Base-by-base conservation (phyloP, 1,140 invertebrate species). In the Drosophila baimaii region DNA sequence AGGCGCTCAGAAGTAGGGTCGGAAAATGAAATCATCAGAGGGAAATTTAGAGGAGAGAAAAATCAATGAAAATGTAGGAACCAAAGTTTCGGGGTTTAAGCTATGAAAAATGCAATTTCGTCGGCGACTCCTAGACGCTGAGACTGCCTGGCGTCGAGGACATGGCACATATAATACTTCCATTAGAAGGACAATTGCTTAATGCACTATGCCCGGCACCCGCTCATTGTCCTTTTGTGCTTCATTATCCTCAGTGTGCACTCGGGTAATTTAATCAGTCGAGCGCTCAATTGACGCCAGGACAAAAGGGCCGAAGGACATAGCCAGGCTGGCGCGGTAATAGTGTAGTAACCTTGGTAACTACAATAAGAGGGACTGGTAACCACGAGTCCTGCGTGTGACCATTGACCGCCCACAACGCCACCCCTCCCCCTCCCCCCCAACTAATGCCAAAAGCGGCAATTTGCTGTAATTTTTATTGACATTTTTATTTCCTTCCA, bases 201-300 rank as follows among this genome's bases (percentile, higher is more conserved):
- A 88, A 76, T 85, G 82, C 82, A 86, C 59, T 33, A 31, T 49
- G 12, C 54, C 25, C 33, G 15, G 15, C 33, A 19, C 39, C 33
- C 15, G 15, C 37, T 33, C 29, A 55, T 56, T 64, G 61, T 70
- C 41, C 68, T 62, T 66, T 52, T 54, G 62, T 79, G 51, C 51
- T 54, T 66, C 47, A 51, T 65, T 71, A 59, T 71, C 63, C 76
- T 65, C 68, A 41, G 49, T 89, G 73, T 70, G 46, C 69, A 27
- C 21, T 46, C 39, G 81, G 59, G 71, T 88, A 86, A 86, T 86
- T 86, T 83, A 86, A 86, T 86, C 81, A 86, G 64, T 51, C 68
- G 35, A 68, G 39, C 81, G 80, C 77, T 77, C 71, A 80, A 83
- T 83, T 84, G 80, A 71, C 65, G 81, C 81, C 74, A 72, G 81